These are phyloP conservation scores for Eucriotettix oculatus DNA, from an alignment of 2,888 invertebrate genomes.

Conservation along the genomic window DNA sequence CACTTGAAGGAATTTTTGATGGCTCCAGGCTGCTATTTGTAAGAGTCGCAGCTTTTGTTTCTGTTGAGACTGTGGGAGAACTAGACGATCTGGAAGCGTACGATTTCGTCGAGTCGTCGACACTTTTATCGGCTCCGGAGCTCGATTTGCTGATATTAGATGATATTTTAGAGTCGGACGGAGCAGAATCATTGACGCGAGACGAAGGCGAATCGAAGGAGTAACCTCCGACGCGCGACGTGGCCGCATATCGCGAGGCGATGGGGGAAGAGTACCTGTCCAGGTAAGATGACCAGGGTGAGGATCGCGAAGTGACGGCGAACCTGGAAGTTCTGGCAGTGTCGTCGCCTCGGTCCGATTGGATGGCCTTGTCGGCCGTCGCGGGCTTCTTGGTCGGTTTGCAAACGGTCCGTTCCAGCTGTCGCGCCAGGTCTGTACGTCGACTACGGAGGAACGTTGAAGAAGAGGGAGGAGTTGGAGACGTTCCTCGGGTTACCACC, in stretches of 20 bases:
- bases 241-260: background rate
- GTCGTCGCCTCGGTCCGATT: slow-evolving; percentile 55
- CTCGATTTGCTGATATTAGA: too few relatives aligned
- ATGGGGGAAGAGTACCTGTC: slow-evolving; percentile 20
- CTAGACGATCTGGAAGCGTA: too few relatives aligned
- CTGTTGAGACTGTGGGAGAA: too few relatives aligned
- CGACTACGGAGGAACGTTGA: slow-evolving; percentile 41
- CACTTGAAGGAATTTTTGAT: background rate
- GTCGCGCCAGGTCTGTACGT: slow-evolving; percentile 55
- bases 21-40: background rate
- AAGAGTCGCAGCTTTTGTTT: too few relatives aligned
- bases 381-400: slow-evolving; percentile 36
- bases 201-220: background rate
- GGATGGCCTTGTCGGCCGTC: slow-evolving; percentile 52
- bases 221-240: background rate
- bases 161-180: too few relatives aligned
- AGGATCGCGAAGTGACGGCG: slow-evolving; percentile 35
- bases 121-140: background rate
- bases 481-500: slow-evolving; percentile 59
- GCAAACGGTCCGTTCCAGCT: slow-evolving; percentile 50
- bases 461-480: slow-evolving; percentile 56
- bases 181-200: too few relatives aligned
- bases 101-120: background rate
- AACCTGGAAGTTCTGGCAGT: slow-evolving; percentile 47
- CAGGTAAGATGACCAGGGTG: slow-evolving; percentile 48